Evolutionary conservation across 2,797 vertebrate genomes (phyloP), one percentile per base, ranked within the genome.

Genomic region (Adrianichthys oophorus): DNA sequence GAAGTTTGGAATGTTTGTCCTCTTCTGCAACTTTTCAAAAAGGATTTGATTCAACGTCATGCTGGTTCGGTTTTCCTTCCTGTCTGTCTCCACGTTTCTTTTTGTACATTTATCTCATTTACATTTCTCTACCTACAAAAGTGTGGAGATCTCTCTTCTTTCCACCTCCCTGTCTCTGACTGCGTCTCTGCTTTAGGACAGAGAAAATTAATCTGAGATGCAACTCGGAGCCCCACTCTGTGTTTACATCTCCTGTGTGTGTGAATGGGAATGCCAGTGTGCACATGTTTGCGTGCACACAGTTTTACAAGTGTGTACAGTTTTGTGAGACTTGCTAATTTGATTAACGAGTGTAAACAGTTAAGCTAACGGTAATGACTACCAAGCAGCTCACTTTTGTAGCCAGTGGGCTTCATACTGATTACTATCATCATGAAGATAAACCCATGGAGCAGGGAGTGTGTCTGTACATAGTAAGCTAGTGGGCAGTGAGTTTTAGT

Each of bases 311-410:
- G 48, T 55, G 76, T 26, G 47, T 40, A 17, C 6, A 1, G 54
- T 32, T 56, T 45, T 59, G 83, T 63, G 74, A 62, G 68, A 72
- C 62, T 84, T 84, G 81, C 72, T 89, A 88, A 90, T 90, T 90
- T 88, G 87, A 91, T 92, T 91, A 90, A 88, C 74, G 79, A 84
- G 81, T 85, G 79, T 86, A 87, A 91, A 90, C 84, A 89, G 89
- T 90, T 88, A 86, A 85, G 80, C 84, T 82, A 86, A 89, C 82
- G 67, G 85, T 87, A 87, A 88, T 89, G 86, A 87, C 84, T 88
- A 88, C 79, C 87, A 89, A 90, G 77, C 85, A 85, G 84, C 71
- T 79, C 74, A 83, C 79, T 81, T 77, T 80, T 86, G 72, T 80
- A 82, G 86, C 87, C 81, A 73, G 74, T 76, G 80, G 86, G 82